These are phyloP conservation scores for Anas platyrhynchos DNA, from an alignment of 2,113 vertebrate species.

Conservation along the genomic window DNA sequence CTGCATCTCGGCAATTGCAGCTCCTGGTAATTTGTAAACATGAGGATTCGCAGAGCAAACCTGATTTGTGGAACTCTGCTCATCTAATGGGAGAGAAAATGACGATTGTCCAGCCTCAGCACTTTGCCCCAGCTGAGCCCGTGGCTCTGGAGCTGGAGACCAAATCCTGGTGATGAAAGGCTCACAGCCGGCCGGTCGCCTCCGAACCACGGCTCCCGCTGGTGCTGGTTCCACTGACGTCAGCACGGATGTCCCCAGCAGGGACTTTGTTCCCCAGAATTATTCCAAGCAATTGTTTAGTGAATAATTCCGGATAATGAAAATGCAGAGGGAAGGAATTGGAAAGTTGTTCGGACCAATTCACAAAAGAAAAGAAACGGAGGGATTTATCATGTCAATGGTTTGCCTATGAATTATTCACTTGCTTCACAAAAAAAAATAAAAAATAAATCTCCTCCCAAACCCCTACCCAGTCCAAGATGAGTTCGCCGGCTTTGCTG, in stretches of 20 bases:
- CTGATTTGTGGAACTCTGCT: background rate
- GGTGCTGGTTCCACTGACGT: background rate
- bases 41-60: fast-evolving
- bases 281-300: conserved; percentile 50
- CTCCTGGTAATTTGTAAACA: background rate
- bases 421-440: background rate
- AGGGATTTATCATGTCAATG: conserved; percentile 61
- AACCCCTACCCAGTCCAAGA: background rate
- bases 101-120: background rate
- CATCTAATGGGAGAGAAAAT: fast-evolving
- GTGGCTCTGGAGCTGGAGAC: background rate
- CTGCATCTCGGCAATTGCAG: background rate
- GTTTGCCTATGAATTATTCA: conserved; percentile 57
- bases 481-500: background rate
- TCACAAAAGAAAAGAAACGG: conserved; percentile 43
- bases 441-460: background rate
- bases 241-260: background rate
- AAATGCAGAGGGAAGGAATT: conserved; percentile 40
- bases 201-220: background rate
- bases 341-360: conserved; percentile 37
- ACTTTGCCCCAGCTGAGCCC: background rate
- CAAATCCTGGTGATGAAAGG: background rate
- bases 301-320: conserved; percentile 57
- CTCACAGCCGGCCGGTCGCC: background rate
- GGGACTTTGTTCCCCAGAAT: conserved; percentile 25